Evolutionary conservation across 2,113 vertebrate genomes (phyloP), one percentile per base, ranked within the genome.

Genomic region (Corythornis cristatus): DNA sequence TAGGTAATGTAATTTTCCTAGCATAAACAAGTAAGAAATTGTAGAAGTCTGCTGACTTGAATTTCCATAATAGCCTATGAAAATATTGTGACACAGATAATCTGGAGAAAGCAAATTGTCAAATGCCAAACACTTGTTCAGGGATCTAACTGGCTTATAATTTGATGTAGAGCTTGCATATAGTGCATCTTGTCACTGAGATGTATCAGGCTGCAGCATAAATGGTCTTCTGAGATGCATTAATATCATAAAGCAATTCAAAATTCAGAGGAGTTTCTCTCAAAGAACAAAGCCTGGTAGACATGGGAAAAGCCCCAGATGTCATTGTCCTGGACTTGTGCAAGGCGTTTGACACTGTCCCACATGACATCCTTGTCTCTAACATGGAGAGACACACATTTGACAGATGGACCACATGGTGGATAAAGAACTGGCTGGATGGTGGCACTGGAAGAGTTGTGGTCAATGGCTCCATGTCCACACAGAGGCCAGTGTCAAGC

Each of bases 101-200:
- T 77, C 43, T 57, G 21, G 70, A 83, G 74, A 95, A 93, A 91
- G 89, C 46, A 95, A 94, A 95, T 64, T 58, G 65, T 93, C 19
- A 91, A 76, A 73, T 77, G 80, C 70, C 43, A 23, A 17, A 42
- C 61, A 51, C 65, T 90, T 67, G 42, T 56, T 53, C 42, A 28
- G 8, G 70, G 91, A 45, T 85, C 62, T 75, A 77, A 88, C 46
- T 73, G 72, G 57, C 83, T 92, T 67, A 75, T 65, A 18, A 61
- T 76, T 74, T 83, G 42, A 68, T 54, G 33, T 1, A 33, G 48
- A 81, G 20, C 72, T 90, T 83, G 61, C 29, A 37, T 43, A 46
- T 79, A 85, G 57, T 65, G 2, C 5, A 5, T 76, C 67, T 64
- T 74, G 65, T 35, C 35, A 35, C 61, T 87, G 57, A 93, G 73